Conservation (phyloP, 2,113 vertebrate genomes). For the Chitala chitala region DNA sequence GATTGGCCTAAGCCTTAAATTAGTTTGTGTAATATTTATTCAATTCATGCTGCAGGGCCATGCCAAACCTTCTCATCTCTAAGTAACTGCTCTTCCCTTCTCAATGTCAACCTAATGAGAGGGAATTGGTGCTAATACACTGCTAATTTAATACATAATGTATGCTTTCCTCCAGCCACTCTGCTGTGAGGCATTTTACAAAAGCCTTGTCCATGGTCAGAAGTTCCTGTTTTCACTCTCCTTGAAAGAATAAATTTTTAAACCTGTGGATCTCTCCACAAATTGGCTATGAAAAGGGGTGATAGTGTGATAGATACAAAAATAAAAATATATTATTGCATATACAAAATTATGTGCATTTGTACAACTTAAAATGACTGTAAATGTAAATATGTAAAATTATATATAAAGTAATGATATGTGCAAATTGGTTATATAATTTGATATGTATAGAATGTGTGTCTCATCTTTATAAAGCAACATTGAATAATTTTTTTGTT, state of each 20-base stretch:
- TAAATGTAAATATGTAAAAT: no score
- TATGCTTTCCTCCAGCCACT: slow-evolving; percentile 47
- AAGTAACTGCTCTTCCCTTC: slow-evolving; percentile 51
- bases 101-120: slow-evolving; percentile 71
- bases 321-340: no score
- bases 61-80: slow-evolving; percentile 53
- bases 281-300: no score
- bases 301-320: no score
- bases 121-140: slow-evolving; percentile 70
- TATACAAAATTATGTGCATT: no score
- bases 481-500: no score
- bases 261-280: not conserved
- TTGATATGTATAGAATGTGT: no score
- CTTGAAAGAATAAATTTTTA: not conserved
- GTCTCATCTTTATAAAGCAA: no score
- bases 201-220: slow-evolving; percentile 20
- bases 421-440: no score
- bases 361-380: no score
- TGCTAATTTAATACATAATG: slow-evolving; percentile 65
- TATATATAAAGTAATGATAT: no score
- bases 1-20: slow-evolving; percentile 34
- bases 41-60: slow-evolving; percentile 45
- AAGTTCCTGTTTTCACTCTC: slow-evolving; percentile 8
- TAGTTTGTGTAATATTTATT: slow-evolving; percentile 46
- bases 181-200: slow-evolving; percentile 55